phyloP scores from a whole-genome alignment of 2,797 vertebrate genomes.

The Psittacula derbiana region DNA sequence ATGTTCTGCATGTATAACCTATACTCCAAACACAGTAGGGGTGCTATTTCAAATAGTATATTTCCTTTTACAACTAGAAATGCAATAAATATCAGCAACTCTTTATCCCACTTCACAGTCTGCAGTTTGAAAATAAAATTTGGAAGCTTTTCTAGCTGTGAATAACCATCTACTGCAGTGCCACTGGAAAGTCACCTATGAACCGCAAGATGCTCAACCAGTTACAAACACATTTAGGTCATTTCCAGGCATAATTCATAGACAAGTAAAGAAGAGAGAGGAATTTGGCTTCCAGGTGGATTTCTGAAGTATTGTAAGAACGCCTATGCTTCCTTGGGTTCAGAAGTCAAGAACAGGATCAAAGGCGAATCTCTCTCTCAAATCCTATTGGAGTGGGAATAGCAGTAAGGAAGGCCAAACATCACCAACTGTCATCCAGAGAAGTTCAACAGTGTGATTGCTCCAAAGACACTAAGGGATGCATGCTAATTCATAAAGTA shows the following conservation, averaged over 20 bases:
- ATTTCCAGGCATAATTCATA: not conserved
- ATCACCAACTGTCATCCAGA: not conserved
- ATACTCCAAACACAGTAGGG: not conserved
- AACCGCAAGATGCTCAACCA: conserved; percentile 31
- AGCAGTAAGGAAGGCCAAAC: not conserved
- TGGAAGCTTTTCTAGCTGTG: conserved; percentile 39
- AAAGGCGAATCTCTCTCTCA: not conserved
- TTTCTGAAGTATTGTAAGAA: not conserved
- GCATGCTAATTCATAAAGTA: not conserved
- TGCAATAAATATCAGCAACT: conserved; percentile 32
- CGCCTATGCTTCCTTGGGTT: not conserved
- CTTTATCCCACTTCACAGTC: conserved; percentile 37
- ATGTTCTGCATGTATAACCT: not conserved
- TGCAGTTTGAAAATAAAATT: conserved; percentile 30
- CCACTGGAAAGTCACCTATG: conserved; percentile 26
- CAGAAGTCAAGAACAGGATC: not conserved
- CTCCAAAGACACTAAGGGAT: not conserved
- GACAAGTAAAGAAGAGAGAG: not conserved
- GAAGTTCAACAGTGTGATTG: rapidly evolving
- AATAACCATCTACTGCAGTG: conserved; percentile 20
- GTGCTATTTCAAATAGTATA: not conserved
- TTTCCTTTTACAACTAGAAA: conserved; percentile 17
- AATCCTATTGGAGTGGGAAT: not conserved
- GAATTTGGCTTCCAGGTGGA: not conserved
- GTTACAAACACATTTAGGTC: conserved; percentile 22